These are phyloP conservation scores for Plestiodon gilberti DNA, from an alignment of 2,113 vertebrate species.

Conservation along the genomic window DNA sequence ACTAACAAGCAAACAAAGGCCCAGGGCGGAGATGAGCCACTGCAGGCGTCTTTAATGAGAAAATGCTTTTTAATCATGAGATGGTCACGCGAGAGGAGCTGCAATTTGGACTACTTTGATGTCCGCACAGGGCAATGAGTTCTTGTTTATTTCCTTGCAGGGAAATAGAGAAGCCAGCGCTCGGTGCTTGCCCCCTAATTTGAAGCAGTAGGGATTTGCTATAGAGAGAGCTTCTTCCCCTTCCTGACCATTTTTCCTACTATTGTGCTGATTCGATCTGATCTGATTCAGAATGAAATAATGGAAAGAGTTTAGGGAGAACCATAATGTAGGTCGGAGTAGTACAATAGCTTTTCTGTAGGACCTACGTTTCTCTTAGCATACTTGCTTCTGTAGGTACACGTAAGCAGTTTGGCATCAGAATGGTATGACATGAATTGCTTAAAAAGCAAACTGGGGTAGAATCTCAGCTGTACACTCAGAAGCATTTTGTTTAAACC, in stretches of 20 bases:
- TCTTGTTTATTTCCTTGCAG: conserved; percentile 54
- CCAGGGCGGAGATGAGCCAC: conserved; percentile 29
- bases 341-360: conserved; percentile 22
- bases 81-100: conserved; percentile 37
- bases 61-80: conserved; percentile 62
- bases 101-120: conserved; percentile 56
- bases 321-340: neutral
- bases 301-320: neutral
- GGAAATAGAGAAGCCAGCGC: conserved; percentile 39
- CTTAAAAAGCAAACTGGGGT: neutral
- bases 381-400: neutral
- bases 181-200: conserved; percentile 37
- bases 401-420: neutral
- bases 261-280: conserved; percentile 16
- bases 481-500: neutral
- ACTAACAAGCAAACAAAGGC: conserved; percentile 59
- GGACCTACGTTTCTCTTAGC: neutral
- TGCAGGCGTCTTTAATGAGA: conserved; percentile 59
- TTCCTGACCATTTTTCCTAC: neutral
- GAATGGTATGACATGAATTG: neutral
- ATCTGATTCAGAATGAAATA: conserved; percentile 26
- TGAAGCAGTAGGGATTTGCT: conserved; percentile 61
- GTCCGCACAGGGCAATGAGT: conserved; percentile 53
- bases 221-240: neutral
- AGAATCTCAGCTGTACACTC: neutral